Conservation (phyloP, 2,113 vertebrate species). For the Festucalex cinctus region DNA sequence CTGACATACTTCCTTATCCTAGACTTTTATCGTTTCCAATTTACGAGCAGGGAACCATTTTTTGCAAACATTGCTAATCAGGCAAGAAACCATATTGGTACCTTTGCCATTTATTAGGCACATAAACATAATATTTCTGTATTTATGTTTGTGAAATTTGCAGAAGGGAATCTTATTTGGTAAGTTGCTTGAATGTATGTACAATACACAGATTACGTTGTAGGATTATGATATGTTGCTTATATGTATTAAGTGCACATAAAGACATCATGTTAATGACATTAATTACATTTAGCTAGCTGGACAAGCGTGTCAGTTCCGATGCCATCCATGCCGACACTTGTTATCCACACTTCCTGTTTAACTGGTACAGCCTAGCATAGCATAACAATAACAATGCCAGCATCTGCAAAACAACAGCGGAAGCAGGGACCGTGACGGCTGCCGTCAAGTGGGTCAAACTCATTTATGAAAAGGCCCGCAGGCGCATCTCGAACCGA, state of each 20-base stretch:
- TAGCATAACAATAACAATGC: neutral
- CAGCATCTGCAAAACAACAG: too few relatives aligned
- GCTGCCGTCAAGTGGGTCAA: slow-evolving; percentile 35
- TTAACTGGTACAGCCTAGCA: neutral
- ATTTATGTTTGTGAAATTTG: too few relatives aligned
- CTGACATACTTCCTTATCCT: neutral
- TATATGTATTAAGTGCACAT: slow-evolving; percentile 16
- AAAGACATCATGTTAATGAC: slow-evolving; percentile 46
- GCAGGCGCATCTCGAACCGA: slow-evolving; percentile 28
- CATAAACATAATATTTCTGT: too few relatives aligned
- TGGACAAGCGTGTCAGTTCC: slow-evolving; percentile 43
- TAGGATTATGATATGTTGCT: slow-evolving; percentile 33
- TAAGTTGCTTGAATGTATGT: neutral
- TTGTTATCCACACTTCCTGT: neutral
- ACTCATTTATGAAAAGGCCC: slow-evolving; percentile 47
- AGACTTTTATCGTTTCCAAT: too few relatives aligned
- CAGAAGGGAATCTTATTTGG: too few relatives aligned
- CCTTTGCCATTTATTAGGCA: too few relatives aligned
- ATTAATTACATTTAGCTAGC: slow-evolving; percentile 40
- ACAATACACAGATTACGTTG: neutral
- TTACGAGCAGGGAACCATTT: too few relatives aligned
- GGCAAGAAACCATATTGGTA: too few relatives aligned
- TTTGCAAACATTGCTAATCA: too few relatives aligned
- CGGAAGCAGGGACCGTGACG: slow-evolving; percentile 10
- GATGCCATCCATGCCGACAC: slow-evolving; percentile 19